Conservation (phyloP, 2,113 vertebrate genomes). For the Neodon shergylaensis region DNA sequence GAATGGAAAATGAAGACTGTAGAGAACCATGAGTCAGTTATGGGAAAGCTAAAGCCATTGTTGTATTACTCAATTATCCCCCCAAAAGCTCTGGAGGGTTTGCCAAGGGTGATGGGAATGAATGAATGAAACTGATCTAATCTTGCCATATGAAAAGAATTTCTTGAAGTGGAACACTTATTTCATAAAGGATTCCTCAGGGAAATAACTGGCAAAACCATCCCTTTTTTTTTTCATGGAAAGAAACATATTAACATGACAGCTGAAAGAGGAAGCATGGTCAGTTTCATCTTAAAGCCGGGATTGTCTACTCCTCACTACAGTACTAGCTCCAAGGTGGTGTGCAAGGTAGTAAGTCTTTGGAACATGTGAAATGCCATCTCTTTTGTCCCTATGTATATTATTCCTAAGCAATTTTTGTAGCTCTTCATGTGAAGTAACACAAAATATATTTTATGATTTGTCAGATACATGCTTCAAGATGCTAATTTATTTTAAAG, state of each 20-base stretch:
- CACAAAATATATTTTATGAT: slow-evolving; percentile 56
- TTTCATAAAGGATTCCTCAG: slow-evolving; percentile 73
- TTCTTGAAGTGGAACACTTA: slow-evolving; percentile 70
- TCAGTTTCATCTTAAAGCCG: slow-evolving; percentile 60
- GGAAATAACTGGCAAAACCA: slow-evolving; percentile 75
- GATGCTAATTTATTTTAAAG: slow-evolving; percentile 40
- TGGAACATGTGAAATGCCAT: slow-evolving; percentile 24
- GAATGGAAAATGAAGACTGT: slow-evolving; percentile 51
- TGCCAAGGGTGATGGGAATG: slow-evolving; percentile 67
- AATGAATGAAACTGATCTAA: slow-evolving; percentile 74
- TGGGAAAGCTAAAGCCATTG: slow-evolving; percentile 69
- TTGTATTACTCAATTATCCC: slow-evolving; percentile 76
- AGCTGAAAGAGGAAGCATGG: slow-evolving; percentile 39
- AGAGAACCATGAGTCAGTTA: slow-evolving; percentile 64
- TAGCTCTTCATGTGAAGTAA: slow-evolving; percentile 5
- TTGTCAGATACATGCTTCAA: slow-evolving; percentile 23
- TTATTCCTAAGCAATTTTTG: slow-evolving; percentile 1
- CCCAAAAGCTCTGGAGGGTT: slow-evolving; percentile 57
- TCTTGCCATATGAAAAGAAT: slow-evolving; percentile 72
- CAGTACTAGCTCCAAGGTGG: slow-evolving; percentile 14
- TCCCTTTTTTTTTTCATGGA: slow-evolving; percentile 46
- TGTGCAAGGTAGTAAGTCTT: not conserved
- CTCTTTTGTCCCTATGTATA: not conserved
- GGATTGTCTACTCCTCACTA: slow-evolving; percentile 14
- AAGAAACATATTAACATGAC: slow-evolving; percentile 75